Evolutionary conservation across 2,797 vertebrate species (phyloP).

Genomic region (Gadopsis bispinosus): DNA sequence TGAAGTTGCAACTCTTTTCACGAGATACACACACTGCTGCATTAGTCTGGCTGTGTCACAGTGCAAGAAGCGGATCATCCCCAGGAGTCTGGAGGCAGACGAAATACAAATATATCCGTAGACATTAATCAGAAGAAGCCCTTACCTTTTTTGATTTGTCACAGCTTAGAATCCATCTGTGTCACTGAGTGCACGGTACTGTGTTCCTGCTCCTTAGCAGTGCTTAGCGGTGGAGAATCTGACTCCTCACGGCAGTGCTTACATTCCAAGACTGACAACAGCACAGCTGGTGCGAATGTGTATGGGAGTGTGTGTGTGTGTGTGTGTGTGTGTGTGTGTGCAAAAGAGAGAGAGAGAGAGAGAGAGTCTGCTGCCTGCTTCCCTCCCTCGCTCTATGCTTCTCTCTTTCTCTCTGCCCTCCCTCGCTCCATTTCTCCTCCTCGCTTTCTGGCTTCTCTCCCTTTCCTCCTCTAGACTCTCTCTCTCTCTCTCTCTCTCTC

Average conservation of each 20-base stretch:
- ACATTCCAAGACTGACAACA: constrained; percentile 85
- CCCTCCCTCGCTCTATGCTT: constrained; percentile 64
- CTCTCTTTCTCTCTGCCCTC: constrained; percentile 65
- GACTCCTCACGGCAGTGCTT: constrained; percentile 81
- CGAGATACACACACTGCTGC: constrained; percentile 45
- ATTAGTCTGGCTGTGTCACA: constrained; percentile 55
- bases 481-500: constrained; percentile 44
- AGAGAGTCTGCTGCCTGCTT: constrained; percentile 59
- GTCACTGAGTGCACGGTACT: constrained; percentile 64
- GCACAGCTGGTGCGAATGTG: constrained; percentile 78
- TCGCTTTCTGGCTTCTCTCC: constrained; percentile 65
- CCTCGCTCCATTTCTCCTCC: constrained; percentile 64
- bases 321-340: constrained; percentile 17
- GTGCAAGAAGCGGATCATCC: constrained; percentile 49
- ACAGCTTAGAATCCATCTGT: constrained; percentile 78
- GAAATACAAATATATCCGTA: constrained; percentile 51
- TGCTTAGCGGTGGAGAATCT: constrained; percentile 67
- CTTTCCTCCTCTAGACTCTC: constrained; percentile 65
- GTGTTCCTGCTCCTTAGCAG: constrained; percentile 74
- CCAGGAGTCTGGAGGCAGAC: constrained; percentile 49
- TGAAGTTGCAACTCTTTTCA: constrained; percentile 68
- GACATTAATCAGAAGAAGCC: constrained; percentile 36
- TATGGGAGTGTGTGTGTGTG: constrained; percentile 57
- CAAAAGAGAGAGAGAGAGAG: constrained; percentile 26
- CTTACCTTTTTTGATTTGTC: constrained; percentile 78